Percentiles rank a stretch among this genome's conserved stretches.
Conservation (phyloP, 2,113 vertebrate species). For the Myiagra hebetior region DNA sequence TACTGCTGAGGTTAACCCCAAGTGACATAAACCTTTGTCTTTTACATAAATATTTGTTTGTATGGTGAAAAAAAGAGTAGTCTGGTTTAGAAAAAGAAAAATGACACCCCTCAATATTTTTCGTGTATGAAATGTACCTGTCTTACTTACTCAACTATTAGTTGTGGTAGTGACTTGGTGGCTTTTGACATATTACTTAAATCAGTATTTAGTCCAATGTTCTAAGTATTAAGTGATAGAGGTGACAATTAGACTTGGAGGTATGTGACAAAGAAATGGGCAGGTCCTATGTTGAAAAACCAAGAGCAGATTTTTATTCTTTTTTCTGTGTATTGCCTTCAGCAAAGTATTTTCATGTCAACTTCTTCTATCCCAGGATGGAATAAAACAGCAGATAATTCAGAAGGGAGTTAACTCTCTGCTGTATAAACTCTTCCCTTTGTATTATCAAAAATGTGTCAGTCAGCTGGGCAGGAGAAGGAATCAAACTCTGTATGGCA, state of each 20-base stretch:
- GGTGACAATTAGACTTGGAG: not conserved
- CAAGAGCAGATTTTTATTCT: not conserved
- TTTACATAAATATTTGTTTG: not conserved
- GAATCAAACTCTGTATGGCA: not conserved
- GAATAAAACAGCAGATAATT: not conserved
- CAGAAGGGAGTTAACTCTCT: not conserved
- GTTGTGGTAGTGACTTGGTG: not conserved
- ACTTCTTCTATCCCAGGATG: not conserved
- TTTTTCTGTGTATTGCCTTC: not conserved
- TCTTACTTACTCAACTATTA: not conserved
- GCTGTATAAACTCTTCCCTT: not conserved
- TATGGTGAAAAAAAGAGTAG: not conserved
- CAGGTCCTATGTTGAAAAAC: not conserved
- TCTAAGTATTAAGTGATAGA: not conserved
- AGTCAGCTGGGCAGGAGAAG: not conserved
- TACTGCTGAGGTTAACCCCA: too few species aligned
- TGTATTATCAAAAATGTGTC: not conserved
- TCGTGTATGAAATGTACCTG: not conserved
- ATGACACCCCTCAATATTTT: not conserved
- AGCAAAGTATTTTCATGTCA: not conserved
- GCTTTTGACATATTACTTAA: not conserved
- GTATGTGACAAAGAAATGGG: not conserved
- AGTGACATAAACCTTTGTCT: not conserved
- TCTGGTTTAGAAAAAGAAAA: not conserved
- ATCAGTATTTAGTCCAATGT: not conserved